Percentiles rank a stretch among this genome's conserved stretches.
These are phyloP conservation scores for Chlorospingus flavigularis DNA, from an alignment of 2,797 vertebrate species.

Conservation along the genomic window DNA sequence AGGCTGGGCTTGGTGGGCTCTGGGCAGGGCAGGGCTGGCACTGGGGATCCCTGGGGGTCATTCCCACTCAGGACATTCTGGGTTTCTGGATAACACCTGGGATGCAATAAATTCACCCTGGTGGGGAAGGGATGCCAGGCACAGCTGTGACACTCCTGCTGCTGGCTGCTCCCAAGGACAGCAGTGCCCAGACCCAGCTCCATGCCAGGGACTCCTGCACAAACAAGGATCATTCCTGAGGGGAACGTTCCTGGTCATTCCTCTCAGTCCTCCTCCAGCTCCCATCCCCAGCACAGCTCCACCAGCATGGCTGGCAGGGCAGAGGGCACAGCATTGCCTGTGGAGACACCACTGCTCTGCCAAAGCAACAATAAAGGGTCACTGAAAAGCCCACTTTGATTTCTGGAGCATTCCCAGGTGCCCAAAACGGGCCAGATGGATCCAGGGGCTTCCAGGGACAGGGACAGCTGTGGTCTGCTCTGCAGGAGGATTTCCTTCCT, in stretches of 20 bases:
- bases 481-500: neutral
- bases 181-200: fast-evolving
- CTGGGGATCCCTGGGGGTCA: neutral
- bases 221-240: fast-evolving
- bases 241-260: neutral
- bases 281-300: fast-evolving
- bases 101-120: neutral
- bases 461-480: neutral
- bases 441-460: neutral
- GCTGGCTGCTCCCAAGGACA: neutral
- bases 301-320: fast-evolving
- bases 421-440: neutral
- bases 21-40: neutral
- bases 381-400: fast-evolving
- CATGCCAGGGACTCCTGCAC: fast-evolving
- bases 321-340: neutral
- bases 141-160: neutral
- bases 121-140: fast-evolving
- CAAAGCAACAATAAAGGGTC: fast-evolving
- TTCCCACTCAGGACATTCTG: fast-evolving
- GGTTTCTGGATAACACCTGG: neutral
- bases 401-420: fast-evolving
- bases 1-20: neutral
- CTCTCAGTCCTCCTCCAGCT: neutral
- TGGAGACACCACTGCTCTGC: neutral